Evolutionary conservation across 2,888 invertebrate species (phyloP), one percentile per base, ranked within the genome.

Genomic region (Disparrhopalites patrizii): DNA sequence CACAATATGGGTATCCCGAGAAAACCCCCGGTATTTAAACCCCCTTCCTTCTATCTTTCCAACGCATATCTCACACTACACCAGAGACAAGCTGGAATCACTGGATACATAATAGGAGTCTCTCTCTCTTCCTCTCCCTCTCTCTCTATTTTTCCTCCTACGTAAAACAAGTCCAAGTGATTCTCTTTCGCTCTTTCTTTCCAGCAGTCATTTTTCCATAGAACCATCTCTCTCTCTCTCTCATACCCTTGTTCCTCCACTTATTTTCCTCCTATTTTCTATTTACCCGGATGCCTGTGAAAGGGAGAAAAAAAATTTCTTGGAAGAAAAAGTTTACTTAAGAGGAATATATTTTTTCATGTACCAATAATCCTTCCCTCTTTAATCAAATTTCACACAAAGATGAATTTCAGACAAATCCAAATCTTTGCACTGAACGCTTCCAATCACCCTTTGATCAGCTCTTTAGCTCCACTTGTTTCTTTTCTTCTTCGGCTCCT

Each of bases 301-400:
- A n/a, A n/a, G n/a, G n/a, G n/a, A 25, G 43, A 58, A 67, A 67
- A 55, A 55, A 55, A 54, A 64, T 63, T 67, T 64, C 64, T 60
- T 61, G 60, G 55, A 20, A 27, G 56, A 43, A 67, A 67, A 65
- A 65, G 65, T 68, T 68, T 68, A 65, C 62, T 65, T 67, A 68
- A 54, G 63, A 63, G 50, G 43, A 55, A 51, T 62, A n/a, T n/a
- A 54, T 62, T 30, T 62, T 52, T 54, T 52, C 38, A 54, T 54
- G 43, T 52, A 20, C 52, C 52, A 62, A 54, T 52, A 52, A 54
- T 62, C 62, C 63, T 62, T 58, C 54, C 62, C 62, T 68, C 61
- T 47, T 65, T 68, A 65, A 68, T 68, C 62, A 68, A 65, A 68
- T 68, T 68, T 68, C 61, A 65, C 65, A 68, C 57, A 52, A 65